phyloP scores from a whole-genome alignment of 2,797 vertebrate species.

The Melanotaenia trifasciata region DNA sequence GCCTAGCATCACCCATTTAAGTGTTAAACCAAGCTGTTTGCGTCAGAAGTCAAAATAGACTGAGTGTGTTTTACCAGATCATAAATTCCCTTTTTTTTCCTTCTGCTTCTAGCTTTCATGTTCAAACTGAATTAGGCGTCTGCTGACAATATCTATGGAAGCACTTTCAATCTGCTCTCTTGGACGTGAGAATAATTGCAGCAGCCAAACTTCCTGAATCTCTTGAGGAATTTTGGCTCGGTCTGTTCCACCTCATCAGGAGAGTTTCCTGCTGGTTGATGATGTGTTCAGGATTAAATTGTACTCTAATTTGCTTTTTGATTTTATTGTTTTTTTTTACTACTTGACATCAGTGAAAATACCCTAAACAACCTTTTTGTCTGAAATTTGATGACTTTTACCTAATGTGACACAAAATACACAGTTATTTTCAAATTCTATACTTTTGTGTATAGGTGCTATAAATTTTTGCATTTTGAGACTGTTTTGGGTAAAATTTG shows the following conservation, averaged over 20 bases:
- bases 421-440: too few species aligned
- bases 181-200: not conserved
- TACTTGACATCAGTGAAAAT: constrained; percentile 19
- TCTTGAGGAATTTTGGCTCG: constrained; percentile 22
- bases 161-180: not conserved
- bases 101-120: not conserved
- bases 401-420: too few species aligned
- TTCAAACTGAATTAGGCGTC: not conserved
- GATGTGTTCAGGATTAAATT: constrained; percentile 28
- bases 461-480: too few species aligned
- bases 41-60: not conserved
- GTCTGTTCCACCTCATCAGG: constrained; percentile 15
- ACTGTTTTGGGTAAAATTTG: too few species aligned
- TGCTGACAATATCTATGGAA: not conserved
- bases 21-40: not conserved
- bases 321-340: constrained; percentile 50
- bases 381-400: too few species aligned
- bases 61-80: not conserved
- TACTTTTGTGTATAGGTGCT: too few species aligned
- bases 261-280: constrained; percentile 49
- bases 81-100: not conserved
- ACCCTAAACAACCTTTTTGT: too few species aligned
- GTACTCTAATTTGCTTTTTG: constrained; percentile 41
- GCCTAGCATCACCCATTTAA: not conserved
- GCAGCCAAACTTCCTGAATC: not conserved